Evolutionary conservation across 2,888 invertebrate species (phyloP).

Genomic region (Hipparchia sbordonii): DNA sequence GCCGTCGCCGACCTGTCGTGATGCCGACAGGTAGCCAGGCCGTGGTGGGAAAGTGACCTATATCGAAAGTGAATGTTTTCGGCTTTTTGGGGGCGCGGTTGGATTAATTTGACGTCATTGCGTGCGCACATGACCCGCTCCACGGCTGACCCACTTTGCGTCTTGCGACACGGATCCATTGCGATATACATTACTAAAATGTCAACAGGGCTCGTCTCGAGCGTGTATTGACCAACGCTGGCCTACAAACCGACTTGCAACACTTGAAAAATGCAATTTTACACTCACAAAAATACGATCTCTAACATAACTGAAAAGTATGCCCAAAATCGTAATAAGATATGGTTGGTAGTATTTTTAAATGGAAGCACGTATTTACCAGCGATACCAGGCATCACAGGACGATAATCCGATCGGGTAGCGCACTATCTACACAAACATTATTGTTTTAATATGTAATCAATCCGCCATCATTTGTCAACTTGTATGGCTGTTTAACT

Average conservation of each 20-base stretch:
- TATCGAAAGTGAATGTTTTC: slow-evolving; percentile 66
- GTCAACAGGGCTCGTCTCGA: slow-evolving; percentile 68
- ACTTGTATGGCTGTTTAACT: slow-evolving; percentile 59
- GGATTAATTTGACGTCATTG: slow-evolving; percentile 70
- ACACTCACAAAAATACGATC: neutral
- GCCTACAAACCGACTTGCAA: slow-evolving; percentile 49
- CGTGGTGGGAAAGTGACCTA: slow-evolving; percentile 28
- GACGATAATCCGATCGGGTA: slow-evolving; percentile 52
- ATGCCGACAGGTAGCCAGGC: neutral
- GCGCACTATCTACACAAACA: slow-evolving; percentile 65
- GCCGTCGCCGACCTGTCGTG: slow-evolving; percentile 1
- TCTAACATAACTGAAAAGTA: neutral
- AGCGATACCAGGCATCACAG: slow-evolving; percentile 61
- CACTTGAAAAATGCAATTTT: neutral
- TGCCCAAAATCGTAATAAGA: neutral
- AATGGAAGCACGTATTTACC: slow-evolving; percentile 53
- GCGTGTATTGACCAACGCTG: slow-evolving; percentile 62
- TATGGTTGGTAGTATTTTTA: neutral
- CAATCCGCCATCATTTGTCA: slow-evolving; percentile 69
- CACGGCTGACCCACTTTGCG: slow-evolving; percentile 64
- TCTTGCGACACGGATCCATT: slow-evolving; percentile 59
- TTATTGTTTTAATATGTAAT: slow-evolving; percentile 49
- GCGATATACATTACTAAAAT: slow-evolving; percentile 52
- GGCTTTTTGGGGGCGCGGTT: slow-evolving; percentile 59
- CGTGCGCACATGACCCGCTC: slow-evolving; percentile 70